Evolutionary conservation across 2,113 vertebrate genomes (phyloP), one percentile per base, ranked within the genome.

Genomic region (Bujurquina vittata): DNA sequence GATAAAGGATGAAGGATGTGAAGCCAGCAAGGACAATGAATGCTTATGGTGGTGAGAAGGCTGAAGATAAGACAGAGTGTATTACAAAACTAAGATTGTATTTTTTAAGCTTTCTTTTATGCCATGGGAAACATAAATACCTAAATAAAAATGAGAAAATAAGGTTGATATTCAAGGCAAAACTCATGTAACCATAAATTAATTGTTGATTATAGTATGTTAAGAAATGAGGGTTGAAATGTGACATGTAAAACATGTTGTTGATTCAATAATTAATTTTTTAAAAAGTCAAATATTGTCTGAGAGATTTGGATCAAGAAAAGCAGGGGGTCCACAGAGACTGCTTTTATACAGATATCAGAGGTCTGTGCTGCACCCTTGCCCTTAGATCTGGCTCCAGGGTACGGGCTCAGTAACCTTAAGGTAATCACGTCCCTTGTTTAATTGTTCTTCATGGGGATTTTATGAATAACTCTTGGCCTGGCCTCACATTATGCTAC

Each of bases 41-140:
- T 23, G 35, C 2, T 23, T 0, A 10, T 7, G n/a, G 1, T 65
- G n/a, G 2, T 65, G 62, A 40, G 33, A 63, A 22, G 10, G 11
- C 37, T 37, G 33, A 23, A 23, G 35, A 65, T 33, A 33, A 33
- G 7, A 9, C 35, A 35, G 14, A 0, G 8, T 10, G 35, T 63
- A 18, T 43, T 65, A 26, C 22, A 65, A 46, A 67, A 0, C 22
- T 67, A 40, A 65, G 37, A 65, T 26, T 0, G 22, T 8, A 43
- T 65, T 17, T 65, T 65, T 65, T 35, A 9, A 43, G n/a, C 37
- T 65, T 46, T 40, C 46, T 7, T 33, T 33, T 46, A 46, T 67
- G 14, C 12, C 1, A 46, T 0, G 12, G 10, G n/a, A 46, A 67
- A 26, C 8, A 43, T 65, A 43, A 22, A 65, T 65, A 0, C 0